Evolutionary conservation across 1,140 invertebrate genomes (phyloP), one percentile per base, ranked within the genome.

Genomic region (Diorhabda carinulata): DNA sequence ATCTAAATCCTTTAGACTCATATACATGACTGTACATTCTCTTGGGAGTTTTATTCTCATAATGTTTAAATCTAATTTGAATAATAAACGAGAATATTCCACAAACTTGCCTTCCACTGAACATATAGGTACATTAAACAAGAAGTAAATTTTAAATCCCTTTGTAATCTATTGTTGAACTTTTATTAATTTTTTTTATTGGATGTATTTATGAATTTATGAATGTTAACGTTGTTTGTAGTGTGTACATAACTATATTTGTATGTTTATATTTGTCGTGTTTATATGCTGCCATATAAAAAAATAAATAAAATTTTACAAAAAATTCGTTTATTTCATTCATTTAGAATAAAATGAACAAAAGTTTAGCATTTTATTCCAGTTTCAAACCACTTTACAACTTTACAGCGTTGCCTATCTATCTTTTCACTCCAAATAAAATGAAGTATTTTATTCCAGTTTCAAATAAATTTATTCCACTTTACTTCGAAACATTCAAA

Each of bases 171-270:
- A 52, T 42, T 40, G 43, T 60, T 65, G 43, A 43, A 70, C 58
- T 52, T 42, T 43, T 64, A 61, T 47, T 47, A 60, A 65, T 70
- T 70, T 58, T 25, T 25, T 25, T 62, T 70, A 70, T 62, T 63
- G 43, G 8, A 43, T 43, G 25, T 63, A 62, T 57, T 52, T 64
- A 60, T 62, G 56, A 44, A 43, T 63, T 40, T 58, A 68, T 69
- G 57, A 61, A 76, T 74, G 74, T 76, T 77, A 74, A 67, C 67
- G 70, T 73, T 77, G 73, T 78, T 77, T 76, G 73, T 78, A 74
- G 25, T 69, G 70, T 78, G 76, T 78, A 77, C 72, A 78, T 75
- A 76, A 75, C 72, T 77, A 78, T 78, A 78, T 78, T 78, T 78
- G 75, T 78, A 78, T 78, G 74, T 77, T 78, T 76, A 76, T 76